phyloP scores from a whole-genome alignment of 1,140 invertebrate species.

The Teleopsis dalmanni region DNA sequence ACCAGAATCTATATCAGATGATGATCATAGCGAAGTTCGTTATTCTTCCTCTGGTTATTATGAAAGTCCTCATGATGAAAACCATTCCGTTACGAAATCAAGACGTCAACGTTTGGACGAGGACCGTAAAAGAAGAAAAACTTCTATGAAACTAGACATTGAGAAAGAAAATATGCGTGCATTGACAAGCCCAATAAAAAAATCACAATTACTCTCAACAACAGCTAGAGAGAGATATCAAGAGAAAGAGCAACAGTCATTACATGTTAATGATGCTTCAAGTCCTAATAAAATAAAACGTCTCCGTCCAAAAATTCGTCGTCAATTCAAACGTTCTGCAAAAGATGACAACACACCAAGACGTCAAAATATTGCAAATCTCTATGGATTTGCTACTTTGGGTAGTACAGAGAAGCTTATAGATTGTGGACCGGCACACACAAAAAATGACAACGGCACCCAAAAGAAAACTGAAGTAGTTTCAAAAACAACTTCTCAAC shows the following conservation, averaged over 20 bases:
- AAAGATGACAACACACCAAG: slow-evolving; percentile 24
- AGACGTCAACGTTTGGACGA: slow-evolving; percentile 35
- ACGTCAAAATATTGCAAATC: slow-evolving; percentile 12
- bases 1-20: slow-evolving; percentile 54
- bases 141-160: slow-evolving; percentile 42
- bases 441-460: slow-evolving; percentile 12
- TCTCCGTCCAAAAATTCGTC: slow-evolving; percentile 41
- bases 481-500: slow-evolving; percentile 17
- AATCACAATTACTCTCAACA: slow-evolving; percentile 8
- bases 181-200: slow-evolving; percentile 39
- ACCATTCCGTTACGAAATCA: slow-evolving; percentile 19
- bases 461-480: slow-evolving; percentile 1
- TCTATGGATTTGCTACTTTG: slow-evolving; percentile 14
- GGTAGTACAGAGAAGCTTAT: slow-evolving; percentile 29
- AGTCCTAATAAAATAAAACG: slow-evolving; percentile 42
- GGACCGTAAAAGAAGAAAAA: slow-evolving; percentile 38
- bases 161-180: slow-evolving; percentile 42
- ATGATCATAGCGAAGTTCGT: slow-evolving; percentile 57
- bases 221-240: slow-evolving; percentile 10
- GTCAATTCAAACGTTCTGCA: slow-evolving; percentile 33
- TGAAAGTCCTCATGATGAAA: slow-evolving; percentile 64
- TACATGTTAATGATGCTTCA: slow-evolving; percentile 18
- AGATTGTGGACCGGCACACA: slow-evolving; percentile 24
- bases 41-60: slow-evolving; percentile 73
- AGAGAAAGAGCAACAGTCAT: slow-evolving; percentile 28